phyloP scores from a whole-genome alignment of 92 coral and sea anemone species.

The Palythoa grandis region DNA sequence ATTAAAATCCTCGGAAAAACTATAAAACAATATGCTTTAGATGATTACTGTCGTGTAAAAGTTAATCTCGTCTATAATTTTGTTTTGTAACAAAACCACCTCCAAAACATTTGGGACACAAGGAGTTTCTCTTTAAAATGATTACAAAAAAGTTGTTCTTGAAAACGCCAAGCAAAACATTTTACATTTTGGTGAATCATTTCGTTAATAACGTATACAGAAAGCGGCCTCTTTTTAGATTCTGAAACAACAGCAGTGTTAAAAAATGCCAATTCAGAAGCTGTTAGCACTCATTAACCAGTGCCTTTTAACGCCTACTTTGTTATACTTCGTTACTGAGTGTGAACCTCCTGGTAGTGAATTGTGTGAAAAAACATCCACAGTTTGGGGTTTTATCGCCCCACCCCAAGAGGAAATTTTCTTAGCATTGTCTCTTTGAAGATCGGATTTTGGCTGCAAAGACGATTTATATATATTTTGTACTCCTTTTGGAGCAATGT shows the following conservation, averaged over 20 bases:
- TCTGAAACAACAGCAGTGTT: neutral
- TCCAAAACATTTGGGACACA: too few relatives aligned
- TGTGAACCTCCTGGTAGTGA: slow-evolving; percentile 24
- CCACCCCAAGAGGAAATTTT: slow-evolving; percentile 44
- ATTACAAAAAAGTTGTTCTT: too few relatives aligned
- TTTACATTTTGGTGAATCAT: too few relatives aligned
- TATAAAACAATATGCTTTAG: too few relatives aligned
- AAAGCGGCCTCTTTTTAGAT: neutral
- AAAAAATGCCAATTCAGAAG: neutral
- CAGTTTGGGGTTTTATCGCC: slow-evolving; percentile 32
- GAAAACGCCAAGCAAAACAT: too few relatives aligned
- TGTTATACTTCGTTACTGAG: neutral
- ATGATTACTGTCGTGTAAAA: too few relatives aligned
- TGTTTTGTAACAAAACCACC: too few relatives aligned
- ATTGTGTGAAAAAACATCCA: neutral
- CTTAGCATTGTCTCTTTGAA: slow-evolving; percentile 37
- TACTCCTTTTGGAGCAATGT: slow-evolving; percentile 9
- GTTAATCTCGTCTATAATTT: too few relatives aligned
- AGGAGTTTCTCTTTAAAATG: too few relatives aligned
- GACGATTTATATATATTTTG: neutral
- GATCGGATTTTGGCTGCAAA: slow-evolving; percentile 3
- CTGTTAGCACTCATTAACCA: slow-evolving; percentile 30
- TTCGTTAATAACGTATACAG: too few relatives aligned
- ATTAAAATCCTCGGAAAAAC: too few relatives aligned
- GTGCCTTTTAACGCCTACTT: slow-evolving; percentile 4